Base-by-base conservation (phyloP, 1,140 invertebrate genomes). In the Temnothorax longispinosus region DNA sequence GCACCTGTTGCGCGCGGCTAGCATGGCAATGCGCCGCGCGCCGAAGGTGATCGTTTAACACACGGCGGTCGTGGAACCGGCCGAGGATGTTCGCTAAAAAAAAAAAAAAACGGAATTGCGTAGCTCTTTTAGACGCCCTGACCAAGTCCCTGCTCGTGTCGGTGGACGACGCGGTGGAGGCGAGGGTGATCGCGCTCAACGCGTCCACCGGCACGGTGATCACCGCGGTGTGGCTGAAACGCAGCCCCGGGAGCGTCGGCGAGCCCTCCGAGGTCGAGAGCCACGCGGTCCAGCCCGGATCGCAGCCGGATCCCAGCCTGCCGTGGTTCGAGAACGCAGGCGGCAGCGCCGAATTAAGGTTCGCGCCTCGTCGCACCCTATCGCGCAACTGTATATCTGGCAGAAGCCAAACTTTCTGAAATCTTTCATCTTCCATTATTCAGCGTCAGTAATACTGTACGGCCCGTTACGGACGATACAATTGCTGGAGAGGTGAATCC, bases 121-220 rank as follows among this genome's bases (percentile, higher is more conserved):
- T 6, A 91, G 89, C 41, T 50, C 62, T 97, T 44, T 94, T 96
- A 86, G 96, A 97, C 91, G 96, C 96, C 6, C 92, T 97, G 58
- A 95, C 96, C 38, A 96, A 96, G 89, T 96, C 96, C 21, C 93
- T 97, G 76, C 94, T 96, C 15, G 87, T 96, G 13, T 96, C 96
- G 41, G 96, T 97, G 89, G 92, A 94, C 85, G 94, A 95, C 80
- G 95, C 96, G 65, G 93, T 96, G 3, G 96, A 96, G 41, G 95
- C 96, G 67, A 94, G 96, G 69, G 96, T 97, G 78, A 92, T 97
- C 80, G 96, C 96, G 32, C 93, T 97, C 58, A 97, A 97, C 90
- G 94, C 96, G n/a, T 95, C 96, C 27, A 96, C 96, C 58, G 96
- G 96, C 2, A 93, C 95, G 5, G 94, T 97, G 3, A 94, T 96